Percentiles rank a stretch among this genome's conserved stretches.
Evolutionary conservation across 2,113 vertebrate genomes (phyloP).

Genomic region (Thinocorus orbignyianus): DNA sequence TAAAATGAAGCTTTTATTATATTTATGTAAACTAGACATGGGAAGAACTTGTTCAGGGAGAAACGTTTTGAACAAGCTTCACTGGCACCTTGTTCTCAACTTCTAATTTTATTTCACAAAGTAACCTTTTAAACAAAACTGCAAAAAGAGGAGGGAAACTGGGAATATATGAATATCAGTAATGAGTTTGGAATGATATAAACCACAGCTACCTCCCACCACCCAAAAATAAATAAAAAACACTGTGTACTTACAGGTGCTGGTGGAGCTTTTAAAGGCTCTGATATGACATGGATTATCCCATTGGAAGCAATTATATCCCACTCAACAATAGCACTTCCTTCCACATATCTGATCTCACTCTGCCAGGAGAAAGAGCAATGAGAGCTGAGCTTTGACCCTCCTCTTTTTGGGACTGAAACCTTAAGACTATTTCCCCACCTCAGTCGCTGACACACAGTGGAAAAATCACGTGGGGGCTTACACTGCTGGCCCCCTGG

Average conservation of each 20-base stretch:
- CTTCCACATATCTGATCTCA: conserved; percentile 80
- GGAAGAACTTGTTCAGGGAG: neutral
- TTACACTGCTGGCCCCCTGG: neutral
- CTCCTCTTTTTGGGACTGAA: neutral
- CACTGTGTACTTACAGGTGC: conserved; percentile 70
- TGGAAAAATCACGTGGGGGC: neutral
- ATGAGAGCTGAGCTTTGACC: neutral
- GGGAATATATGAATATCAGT: neutral
- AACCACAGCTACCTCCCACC: neutral
- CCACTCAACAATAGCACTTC: conserved; percentile 80
- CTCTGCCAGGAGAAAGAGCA: conserved; percentile 46
- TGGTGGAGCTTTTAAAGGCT: conserved; percentile 83
- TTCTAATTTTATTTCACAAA: neutral
- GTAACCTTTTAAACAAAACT: neutral
- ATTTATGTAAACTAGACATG: neutral
- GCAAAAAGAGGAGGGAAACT: neutral
- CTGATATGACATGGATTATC: conserved; percentile 88
- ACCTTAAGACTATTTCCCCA: neutral
- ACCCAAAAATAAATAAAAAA: neutral
- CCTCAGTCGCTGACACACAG: neutral
- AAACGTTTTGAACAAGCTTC: neutral
- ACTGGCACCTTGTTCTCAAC: neutral
- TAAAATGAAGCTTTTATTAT: neutral
- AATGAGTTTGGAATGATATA: neutral
- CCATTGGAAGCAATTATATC: conserved; percentile 90